Evolutionary conservation across 2,113 vertebrate species (phyloP), one percentile per base, ranked within the genome.

Genomic region (Sitta europaea): DNA sequence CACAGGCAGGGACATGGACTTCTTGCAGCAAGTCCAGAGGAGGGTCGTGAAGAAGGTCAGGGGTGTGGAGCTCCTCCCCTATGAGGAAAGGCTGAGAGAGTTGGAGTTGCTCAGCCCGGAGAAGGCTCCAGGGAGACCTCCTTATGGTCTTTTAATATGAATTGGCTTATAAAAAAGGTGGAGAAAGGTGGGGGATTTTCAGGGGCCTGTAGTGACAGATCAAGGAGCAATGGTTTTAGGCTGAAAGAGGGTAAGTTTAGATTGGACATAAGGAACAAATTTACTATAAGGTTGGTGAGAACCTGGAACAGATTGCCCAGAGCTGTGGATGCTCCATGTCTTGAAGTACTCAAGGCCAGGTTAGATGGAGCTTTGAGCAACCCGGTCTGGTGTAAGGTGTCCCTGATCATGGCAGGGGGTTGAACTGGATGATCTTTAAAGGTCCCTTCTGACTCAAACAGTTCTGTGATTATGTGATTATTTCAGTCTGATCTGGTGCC

Each of bases 401-500:
- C 45, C 31, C n/a, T 80, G 36, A 14, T 29, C 10, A 23, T 9
- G 22, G 61, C 48, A 79, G 13, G 9, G 13, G 8, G 4, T 71
- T 45, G 62, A 35, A 45, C 28, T 62, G 9, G 28, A 8, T 85
- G 36, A 55, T 42, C n/a, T 84, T 68, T 84, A 83, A 76, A 77
- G 31, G 21, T 65, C 33, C 5, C 9, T 90, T 90, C 36, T 38
- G 50, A 54, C 35, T 48, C 57, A 82, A 63, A 45, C 62, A 8
- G 2, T 81, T 58, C 15, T 51, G 36, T 70, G 62, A 57, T 93
- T 50, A 71, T 88, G 23, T 65, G 83, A 80, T 92, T 62, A 71
- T 67, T 89, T 57, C 53, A 90, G 53, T 70, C 50, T 80, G 54
- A 73, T 45, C 50, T 77, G 47, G 25, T 95, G 85, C 85, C 77